These are phyloP conservation scores for Eupristina koningsbergeri DNA, from an alignment of 1,140 invertebrate genomes.

Conservation along the genomic window DNA sequence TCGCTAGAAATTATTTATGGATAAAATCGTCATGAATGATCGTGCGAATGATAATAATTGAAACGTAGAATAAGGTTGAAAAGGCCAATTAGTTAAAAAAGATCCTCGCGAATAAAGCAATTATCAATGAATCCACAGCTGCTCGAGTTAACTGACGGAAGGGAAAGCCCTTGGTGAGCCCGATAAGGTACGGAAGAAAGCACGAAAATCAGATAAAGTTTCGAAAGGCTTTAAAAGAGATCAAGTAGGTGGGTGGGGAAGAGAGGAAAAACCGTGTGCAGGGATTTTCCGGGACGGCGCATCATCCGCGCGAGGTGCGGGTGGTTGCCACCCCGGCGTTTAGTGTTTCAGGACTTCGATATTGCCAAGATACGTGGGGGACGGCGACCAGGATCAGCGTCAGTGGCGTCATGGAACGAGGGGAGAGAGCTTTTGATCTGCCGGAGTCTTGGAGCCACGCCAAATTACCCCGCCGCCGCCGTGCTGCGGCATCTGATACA, in stretches of 20 bases:
- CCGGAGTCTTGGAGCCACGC: constrained; percentile 63
- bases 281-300: constrained; percentile 28
- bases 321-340: constrained; percentile 31
- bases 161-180: background rate
- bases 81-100: background rate
- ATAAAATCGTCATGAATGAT: background rate
- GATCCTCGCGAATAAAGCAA: background rate
- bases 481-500: constrained; percentile 40
- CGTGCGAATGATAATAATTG: background rate
- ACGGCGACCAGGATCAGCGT: constrained; percentile 47
- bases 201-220: background rate
- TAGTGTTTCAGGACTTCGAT: constrained; percentile 48
- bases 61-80: background rate
- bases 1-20: background rate
- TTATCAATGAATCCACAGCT: background rate
- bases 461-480: constrained; percentile 54
- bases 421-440: constrained; percentile 68
- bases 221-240: constrained; percentile 16
- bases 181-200: background rate
- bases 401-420: constrained; percentile 52
- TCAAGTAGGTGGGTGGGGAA: background rate
- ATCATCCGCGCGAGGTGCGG: background rate
- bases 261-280: background rate
- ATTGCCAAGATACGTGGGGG: constrained; percentile 30
- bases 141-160: background rate